Evolutionary conservation across 2,888 invertebrate species (phyloP), one percentile per base, ranked within the genome.

Genomic region (Pandemis corylana): DNA sequence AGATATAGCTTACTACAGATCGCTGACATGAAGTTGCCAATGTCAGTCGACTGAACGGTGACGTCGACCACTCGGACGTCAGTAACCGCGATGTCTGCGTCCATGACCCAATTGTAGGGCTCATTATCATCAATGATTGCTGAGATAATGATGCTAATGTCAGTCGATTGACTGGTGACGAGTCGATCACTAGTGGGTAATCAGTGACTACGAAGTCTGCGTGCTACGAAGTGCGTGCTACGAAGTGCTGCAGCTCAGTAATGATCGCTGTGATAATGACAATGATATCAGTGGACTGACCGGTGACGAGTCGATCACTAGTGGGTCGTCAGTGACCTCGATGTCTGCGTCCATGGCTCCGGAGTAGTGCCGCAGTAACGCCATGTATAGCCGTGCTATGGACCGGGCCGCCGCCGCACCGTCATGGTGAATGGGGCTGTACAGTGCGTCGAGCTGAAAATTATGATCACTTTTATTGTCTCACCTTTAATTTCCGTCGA

Each of bases 401-500:
- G 93, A 89, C 0, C 93, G 84, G 2, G 91, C 87, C 0, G 91
- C 89, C 0, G 92, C 88, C 0, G 84, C 81, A 5, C 81, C 70
- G 79, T 93, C 93, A 1, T 78, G 78, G 77, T 94, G 92, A 5
- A 92, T 75, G 0, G 91, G 91, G 76, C 92, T 91, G 84, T 92
- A 92, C 10, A 93, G 78, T 0, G 87, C 91, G 76, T 85, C 78
- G 0, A 91, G 81, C 90, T 91, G 76, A 15, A 53, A 53, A n/a
- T 49, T 5, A 4, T 49, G 1, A n/a, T 13, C 12, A 13, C 13
- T 4, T 13, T 12, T 2, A 12, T 13, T 5, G 49, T 13, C 49
- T 36, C 6, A 2, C 7, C 7, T 44, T 44, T 44, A 44, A 9
- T 44, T 44, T 7, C 2, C 44, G 44, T 7, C 6, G 12, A 7